Conservation (phyloP, 2,797 vertebrate genomes). For the Tenualosa thibaudeaui region DNA sequence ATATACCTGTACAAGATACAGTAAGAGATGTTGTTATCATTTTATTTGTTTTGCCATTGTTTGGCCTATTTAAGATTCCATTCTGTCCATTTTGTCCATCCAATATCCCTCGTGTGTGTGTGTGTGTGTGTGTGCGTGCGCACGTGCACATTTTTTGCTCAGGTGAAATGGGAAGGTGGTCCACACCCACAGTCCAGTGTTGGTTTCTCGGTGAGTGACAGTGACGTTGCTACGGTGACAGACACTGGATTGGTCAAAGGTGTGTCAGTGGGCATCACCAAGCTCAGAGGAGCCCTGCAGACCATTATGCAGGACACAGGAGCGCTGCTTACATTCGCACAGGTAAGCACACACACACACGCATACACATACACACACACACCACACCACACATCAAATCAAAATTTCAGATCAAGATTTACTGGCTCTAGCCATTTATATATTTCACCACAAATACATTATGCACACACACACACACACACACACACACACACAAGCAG, state of each 20-base stretch:
- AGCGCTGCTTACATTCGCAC: conserved; percentile 69
- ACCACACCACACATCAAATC: background rate
- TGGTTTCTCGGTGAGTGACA: conserved; percentile 71
- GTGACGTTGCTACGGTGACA: conserved; percentile 65
- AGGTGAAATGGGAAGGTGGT: conserved; percentile 81
- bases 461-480: background rate
- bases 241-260: conserved; percentile 69
- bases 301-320: conserved; percentile 76
- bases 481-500: background rate
- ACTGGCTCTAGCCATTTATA: no score
- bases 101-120: background rate
- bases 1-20: background rate
- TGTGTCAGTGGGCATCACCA: conserved; percentile 60
- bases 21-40: background rate
- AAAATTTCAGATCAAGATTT: background rate
- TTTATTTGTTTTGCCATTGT: background rate
- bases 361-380: background rate
- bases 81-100: no score
- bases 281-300: conserved; percentile 72
- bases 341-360: conserved; percentile 60
- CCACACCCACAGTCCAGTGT: conserved; percentile 79
- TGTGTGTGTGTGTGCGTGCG: background rate
- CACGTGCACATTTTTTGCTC: conserved; percentile 10
- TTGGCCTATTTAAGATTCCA: background rate
- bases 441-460: no score